Evolutionary conservation across 2,113 vertebrate genomes (phyloP).

Genomic region (Hypomesus transpacificus): DNA sequence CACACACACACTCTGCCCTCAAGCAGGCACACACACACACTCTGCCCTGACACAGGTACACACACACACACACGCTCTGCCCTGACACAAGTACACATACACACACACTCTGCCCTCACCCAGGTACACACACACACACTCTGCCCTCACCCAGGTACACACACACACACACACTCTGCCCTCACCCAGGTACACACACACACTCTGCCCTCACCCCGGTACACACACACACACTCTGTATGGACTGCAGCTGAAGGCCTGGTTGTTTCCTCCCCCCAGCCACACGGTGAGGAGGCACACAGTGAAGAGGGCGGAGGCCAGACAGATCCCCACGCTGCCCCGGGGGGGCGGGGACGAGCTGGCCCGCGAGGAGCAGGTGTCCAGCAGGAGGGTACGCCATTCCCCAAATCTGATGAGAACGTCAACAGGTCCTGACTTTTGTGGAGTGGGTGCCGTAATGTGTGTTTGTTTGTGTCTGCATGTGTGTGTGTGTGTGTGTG

Average conservation of each 20-base stretch:
- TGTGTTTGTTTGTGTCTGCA: slow-evolving; percentile 31
- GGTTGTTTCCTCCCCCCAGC: slow-evolving; percentile 54
- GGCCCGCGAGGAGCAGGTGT: slow-evolving; percentile 83
- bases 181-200: slow-evolving; percentile 24
- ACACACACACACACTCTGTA: not conserved
- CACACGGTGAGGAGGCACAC: slow-evolving; percentile 85
- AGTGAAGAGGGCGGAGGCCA: slow-evolving; percentile 67
- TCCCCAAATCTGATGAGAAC: not conserved
- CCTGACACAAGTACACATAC: no score
- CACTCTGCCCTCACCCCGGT: no score
- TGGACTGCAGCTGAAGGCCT: not conserved
- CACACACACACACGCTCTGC: not conserved
- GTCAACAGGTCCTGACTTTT: no score
- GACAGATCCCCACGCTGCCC: slow-evolving; percentile 85
- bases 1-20: no score
- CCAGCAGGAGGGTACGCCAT: slow-evolving; percentile 82
- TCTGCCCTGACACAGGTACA: no score
- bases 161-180: slow-evolving; percentile 44
- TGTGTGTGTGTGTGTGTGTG: slow-evolving; percentile 37
- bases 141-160: slow-evolving; percentile 50
- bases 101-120: slow-evolving; percentile 53
- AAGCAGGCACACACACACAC: no score
- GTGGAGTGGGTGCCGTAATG: not conserved
- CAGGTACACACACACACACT: slow-evolving; percentile 9
- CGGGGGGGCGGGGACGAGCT: slow-evolving; percentile 79